Percentiles rank a stretch among this genome's conserved stretches.
phyloP scores from a whole-genome alignment of 2,888 invertebrate species.

The Pyrrhia umbra region DNA sequence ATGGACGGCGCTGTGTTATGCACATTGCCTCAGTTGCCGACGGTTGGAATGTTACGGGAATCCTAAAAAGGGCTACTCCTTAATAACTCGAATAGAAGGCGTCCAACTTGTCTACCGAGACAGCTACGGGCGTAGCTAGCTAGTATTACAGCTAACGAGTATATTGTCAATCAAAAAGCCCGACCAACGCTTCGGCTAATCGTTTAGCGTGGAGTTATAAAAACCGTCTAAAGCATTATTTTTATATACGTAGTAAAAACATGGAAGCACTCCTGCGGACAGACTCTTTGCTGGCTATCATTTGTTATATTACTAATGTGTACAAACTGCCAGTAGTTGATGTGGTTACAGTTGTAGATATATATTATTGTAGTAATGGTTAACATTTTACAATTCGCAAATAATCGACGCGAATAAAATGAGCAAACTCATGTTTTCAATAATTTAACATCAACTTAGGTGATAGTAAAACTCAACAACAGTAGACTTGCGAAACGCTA shows the following conservation, averaged over 20 bases:
- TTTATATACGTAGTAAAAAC: constrained; percentile 86
- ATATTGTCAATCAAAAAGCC: constrained; percentile 84
- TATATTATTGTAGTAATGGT: constrained; percentile 29
- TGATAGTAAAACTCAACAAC: constrained; percentile 66
- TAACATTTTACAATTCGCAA: constrained; percentile 55
- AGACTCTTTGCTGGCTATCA: constrained; percentile 87
- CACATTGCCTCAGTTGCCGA: constrained; percentile 65
- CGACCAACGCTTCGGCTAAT: constrained; percentile 72
- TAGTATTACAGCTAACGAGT: constrained; percentile 66
- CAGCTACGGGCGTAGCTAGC: constrained; percentile 62
- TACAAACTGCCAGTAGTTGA: constrained; percentile 54
- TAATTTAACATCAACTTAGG: constrained; percentile 58
- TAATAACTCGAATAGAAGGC: constrained; percentile 56
- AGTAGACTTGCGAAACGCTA: constrained; percentile 58
- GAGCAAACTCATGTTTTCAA: constrained; percentile 60
- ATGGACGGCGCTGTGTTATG: constrained; percentile 72
- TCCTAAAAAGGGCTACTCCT: constrained; percentile 60
- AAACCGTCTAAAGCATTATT: constrained; percentile 84
- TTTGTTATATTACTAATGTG: constrained; percentile 62
- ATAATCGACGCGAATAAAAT: constrained; percentile 60
- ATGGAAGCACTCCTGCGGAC: constrained; percentile 90
- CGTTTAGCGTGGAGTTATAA: constrained; percentile 77
- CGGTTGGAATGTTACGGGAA: constrained; percentile 43
- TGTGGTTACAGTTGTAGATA: constrained; percentile 48
- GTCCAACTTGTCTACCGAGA: constrained; percentile 54